Conservation (phyloP, 2,113 vertebrate genomes). For the Mormyrus iriodes region DNA sequence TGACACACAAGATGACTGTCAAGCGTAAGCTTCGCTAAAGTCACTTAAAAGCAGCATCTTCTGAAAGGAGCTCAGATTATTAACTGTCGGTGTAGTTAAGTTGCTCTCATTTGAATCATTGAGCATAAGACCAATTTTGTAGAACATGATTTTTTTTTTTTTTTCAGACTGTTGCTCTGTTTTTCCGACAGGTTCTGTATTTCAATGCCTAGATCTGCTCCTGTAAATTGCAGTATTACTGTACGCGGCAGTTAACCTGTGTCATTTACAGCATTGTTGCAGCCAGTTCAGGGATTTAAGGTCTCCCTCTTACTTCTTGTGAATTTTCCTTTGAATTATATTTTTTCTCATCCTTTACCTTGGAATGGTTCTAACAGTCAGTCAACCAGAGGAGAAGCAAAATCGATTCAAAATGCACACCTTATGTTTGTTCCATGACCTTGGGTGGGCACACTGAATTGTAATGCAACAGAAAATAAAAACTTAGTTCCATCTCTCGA, state of each 20-base stretch:
- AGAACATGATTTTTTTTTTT: neutral
- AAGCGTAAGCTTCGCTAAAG: neutral
- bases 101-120: neutral
- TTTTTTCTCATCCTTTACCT: neutral
- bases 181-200: neutral
- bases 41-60: neutral
- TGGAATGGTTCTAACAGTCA: neutral
- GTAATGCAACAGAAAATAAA: neutral
- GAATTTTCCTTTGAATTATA: neutral
- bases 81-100: neutral
- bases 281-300: neutral
- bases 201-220: neutral
- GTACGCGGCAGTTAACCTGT: neutral
- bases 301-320: neutral
- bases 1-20: neutral
- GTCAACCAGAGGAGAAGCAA: neutral
- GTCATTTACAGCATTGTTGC: neutral
- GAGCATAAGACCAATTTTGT: neutral
- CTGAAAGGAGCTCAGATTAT: neutral
- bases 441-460: neutral
- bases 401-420: neutral
- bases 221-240: neutral
- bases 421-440: neutral
- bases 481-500: neutral
- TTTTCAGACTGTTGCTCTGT: neutral